A percentile compares a stretch with the other conserved stretches of the same genome.
These are phyloP conservation scores for Acanthornis magna DNA, from an alignment of 2,797 vertebrate genomes.

Conservation along the genomic window DNA sequence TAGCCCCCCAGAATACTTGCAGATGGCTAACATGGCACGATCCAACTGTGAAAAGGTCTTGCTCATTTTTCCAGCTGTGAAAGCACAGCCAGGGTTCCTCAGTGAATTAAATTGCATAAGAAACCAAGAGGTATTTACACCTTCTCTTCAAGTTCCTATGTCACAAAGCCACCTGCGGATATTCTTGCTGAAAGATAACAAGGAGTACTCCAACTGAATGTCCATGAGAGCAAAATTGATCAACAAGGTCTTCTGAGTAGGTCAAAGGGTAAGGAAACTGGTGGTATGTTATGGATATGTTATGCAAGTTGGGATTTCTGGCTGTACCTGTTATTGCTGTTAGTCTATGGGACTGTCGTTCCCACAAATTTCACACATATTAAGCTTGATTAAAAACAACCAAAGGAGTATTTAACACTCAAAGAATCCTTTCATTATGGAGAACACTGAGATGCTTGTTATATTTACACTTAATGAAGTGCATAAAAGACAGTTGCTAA, in stretches of 20 bases:
- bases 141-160: neutral
- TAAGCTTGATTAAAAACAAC: conserved; percentile 56
- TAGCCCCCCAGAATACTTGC: neutral
- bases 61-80: neutral
- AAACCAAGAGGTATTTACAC: neutral
- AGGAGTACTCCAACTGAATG: neutral
- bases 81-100: neutral
- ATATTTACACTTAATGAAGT: conserved; percentile 34
- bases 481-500: conserved; percentile 42
- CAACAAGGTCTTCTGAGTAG: neutral
- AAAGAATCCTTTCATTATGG: conserved; percentile 64
- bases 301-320: neutral
- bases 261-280: neutral
- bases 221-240: neutral
- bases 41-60: neutral
- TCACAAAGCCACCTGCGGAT: neutral
- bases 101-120: neutral
- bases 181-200: neutral
- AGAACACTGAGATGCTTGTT: conserved; percentile 58
- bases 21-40: neutral
- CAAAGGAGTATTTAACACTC: conserved; percentile 42
- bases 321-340: conserved; percentile 43
- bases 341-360: neutral
- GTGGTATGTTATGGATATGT: neutral
- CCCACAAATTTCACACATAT: conserved; percentile 51